A percentile compares a stretch with the other conserved stretches of the same genome.
Evolutionary conservation across 2,113 vertebrate genomes (phyloP).

Genomic region (Otis tarda): DNA sequence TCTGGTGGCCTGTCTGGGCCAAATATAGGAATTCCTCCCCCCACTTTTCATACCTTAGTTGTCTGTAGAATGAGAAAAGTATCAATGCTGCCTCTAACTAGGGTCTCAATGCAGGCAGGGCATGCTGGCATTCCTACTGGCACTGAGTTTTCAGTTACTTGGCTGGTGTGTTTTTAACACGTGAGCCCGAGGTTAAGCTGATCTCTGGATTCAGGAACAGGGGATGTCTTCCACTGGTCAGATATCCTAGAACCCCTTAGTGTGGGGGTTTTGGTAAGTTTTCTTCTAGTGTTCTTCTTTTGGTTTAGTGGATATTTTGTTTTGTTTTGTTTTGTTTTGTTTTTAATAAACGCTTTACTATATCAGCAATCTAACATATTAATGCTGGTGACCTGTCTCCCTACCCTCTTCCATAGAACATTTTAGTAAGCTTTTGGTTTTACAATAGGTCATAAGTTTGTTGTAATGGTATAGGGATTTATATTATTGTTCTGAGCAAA

Average conservation of each 20-base stretch:
- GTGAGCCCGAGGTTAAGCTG: neutral
- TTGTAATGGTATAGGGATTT: neutral
- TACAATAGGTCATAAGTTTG: rapidly evolving
- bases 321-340: neutral
- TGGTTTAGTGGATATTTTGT: neutral
- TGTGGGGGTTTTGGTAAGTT: rapidly evolving
- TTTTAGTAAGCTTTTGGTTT: neutral
- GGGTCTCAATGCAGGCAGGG: neutral
- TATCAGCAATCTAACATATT: neutral
- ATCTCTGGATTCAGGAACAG: neutral
- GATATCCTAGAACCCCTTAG: neutral
- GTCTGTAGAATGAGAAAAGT: neutral
- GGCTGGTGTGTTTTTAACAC: neutral
- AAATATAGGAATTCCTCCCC: neutral
- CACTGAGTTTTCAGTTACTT: neutral
- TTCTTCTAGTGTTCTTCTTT: neutral
- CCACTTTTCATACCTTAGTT: neutral
- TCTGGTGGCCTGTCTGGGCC: neutral
- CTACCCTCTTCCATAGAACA: neutral
- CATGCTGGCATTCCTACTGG: neutral
- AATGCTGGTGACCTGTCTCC: neutral
- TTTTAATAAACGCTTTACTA: neutral
- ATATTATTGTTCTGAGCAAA: neutral
- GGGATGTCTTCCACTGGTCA: neutral
- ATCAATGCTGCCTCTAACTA: neutral